Conservation (phyloP, 2,113 vertebrate genomes). For the Chionodraco myersi region DNA sequence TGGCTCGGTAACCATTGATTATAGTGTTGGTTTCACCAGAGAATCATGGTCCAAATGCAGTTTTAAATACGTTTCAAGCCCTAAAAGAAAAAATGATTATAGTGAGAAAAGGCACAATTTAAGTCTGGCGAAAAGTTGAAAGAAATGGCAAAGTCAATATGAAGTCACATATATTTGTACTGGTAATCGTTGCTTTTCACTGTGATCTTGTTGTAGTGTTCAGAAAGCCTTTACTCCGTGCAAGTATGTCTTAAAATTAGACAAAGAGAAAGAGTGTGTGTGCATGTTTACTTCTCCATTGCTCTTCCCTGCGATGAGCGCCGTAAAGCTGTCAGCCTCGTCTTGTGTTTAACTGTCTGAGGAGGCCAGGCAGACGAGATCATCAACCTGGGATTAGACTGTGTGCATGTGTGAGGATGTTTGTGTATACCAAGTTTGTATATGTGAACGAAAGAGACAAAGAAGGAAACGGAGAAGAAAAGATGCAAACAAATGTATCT, state of each 20-base stretch:
- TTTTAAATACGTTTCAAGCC: constrained; percentile 5
- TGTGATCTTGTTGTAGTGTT: neutral
- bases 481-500: constrained; percentile 24
- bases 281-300: neutral
- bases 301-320: constrained; percentile 17
- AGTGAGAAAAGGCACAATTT: neutral
- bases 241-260: neutral
- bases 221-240: neutral
- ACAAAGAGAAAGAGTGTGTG: neutral
- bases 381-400: constrained; percentile 59
- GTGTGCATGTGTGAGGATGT: constrained; percentile 28
- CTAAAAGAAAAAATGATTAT: neutral
- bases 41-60: constrained; percentile 1
- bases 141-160: neutral
- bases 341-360: constrained; percentile 47
- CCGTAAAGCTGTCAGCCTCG: constrained; percentile 51
- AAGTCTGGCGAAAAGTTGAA: neutral
- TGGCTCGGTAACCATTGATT: neutral
- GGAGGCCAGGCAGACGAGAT: constrained; percentile 49
- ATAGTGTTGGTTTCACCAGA: neutral
- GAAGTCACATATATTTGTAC: neutral
- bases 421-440: constrained; percentile 44
- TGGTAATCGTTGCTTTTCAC: neutral
- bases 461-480: constrained; percentile 15
- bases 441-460: constrained; percentile 7